Percentiles rank a stretch among this genome's conserved stretches.
Conservation (phyloP, 2,797 vertebrate genomes). For the Furcifer pardalis region DNA sequence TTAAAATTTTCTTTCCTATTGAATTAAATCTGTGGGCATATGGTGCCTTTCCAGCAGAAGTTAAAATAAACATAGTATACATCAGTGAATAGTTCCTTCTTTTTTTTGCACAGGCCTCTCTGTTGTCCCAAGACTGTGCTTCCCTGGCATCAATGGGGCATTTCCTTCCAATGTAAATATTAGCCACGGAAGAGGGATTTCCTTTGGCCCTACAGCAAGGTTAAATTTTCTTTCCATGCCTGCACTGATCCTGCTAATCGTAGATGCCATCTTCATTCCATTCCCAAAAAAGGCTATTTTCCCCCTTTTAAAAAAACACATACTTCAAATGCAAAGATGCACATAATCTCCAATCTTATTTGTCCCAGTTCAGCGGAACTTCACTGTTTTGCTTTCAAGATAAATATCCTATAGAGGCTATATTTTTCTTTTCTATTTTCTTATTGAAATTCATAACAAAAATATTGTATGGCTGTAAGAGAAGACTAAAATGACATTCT, state of each 20-base stretch:
- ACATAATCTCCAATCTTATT: not conserved
- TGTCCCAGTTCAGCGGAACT: not conserved
- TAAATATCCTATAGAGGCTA: not conserved
- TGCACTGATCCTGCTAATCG: not conserved
- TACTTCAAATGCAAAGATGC: not conserved
- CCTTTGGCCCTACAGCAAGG: not conserved
- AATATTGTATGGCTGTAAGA: constrained; percentile 17
- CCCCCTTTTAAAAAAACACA: not conserved
- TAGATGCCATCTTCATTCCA: not conserved
- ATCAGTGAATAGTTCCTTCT: not conserved
- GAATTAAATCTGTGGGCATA: not conserved
- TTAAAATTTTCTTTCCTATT: not conserved
- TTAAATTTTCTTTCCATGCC: not conserved
- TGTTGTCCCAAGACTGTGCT: not conserved
- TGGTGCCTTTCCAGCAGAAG: not conserved
- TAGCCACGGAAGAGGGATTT: not conserved
- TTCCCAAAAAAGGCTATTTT: not conserved
- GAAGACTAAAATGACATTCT: constrained; percentile 15
- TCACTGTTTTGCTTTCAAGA: not conserved
- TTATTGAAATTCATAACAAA: not conserved
- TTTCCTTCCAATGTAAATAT: not conserved
- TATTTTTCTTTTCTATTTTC: not conserved
- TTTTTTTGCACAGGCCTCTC: too few relatives aligned
- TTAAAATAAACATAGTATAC: not conserved
- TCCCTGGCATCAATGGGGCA: not conserved